Evolutionary conservation across 1,140 invertebrate species (phyloP).

Genomic region (Euura saliciscinereae): DNA sequence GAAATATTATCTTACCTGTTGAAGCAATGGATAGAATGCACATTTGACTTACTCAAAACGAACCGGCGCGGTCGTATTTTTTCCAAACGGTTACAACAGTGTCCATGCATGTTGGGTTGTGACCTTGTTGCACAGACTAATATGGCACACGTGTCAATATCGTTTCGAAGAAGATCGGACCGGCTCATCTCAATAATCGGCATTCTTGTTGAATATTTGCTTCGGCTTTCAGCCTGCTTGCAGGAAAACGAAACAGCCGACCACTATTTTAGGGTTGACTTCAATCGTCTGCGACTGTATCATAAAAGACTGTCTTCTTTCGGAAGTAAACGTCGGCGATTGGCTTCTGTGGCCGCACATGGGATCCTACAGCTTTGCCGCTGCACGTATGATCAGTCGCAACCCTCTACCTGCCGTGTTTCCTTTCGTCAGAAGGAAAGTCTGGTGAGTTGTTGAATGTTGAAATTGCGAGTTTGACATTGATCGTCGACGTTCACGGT

Average conservation of each 20-base stretch:
- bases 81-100: no score
- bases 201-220: background rate
- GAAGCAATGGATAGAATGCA: no score
- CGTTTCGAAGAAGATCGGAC: no score
- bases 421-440: constrained; percentile 43
- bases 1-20: no score
- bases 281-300: constrained; percentile 70
- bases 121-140: no score
- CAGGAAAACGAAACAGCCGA: constrained; percentile 42
- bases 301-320: constrained; percentile 56
- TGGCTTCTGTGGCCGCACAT: constrained; percentile 67
- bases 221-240: constrained; percentile 18
- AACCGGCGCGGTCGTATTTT: no score
- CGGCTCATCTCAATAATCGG: no score
- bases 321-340: constrained; percentile 62
- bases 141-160: no score
- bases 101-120: no score
- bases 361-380: constrained; percentile 66
- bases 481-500: no score
- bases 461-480: no score
- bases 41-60: no score
- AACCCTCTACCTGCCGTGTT: constrained; percentile 59
- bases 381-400: constrained; percentile 64
- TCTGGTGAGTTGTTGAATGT: constrained; percentile 26
- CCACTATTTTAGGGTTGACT: constrained; percentile 70